These are phyloP conservation scores for Gymnosoma rotundatum DNA, from an alignment of 2,888 invertebrate species.

Conservation along the genomic window DNA sequence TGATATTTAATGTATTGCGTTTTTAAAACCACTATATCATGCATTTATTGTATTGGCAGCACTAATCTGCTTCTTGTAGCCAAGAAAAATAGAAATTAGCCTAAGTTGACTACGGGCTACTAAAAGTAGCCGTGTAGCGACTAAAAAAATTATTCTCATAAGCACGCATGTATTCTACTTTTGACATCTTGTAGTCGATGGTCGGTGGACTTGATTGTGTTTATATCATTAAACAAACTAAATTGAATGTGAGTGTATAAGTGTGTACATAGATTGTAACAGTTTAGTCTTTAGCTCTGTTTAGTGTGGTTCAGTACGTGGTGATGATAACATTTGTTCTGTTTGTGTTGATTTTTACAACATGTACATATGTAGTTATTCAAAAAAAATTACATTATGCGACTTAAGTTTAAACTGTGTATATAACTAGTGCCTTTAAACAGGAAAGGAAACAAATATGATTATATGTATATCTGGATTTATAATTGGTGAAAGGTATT, in stretches of 20 bases:
- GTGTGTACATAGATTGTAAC: neutral
- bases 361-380: neutral
- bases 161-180: no score
- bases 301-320: slow-evolving; percentile 57
- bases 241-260: neutral
- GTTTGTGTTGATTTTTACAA: neutral
- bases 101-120: no score
- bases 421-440: neutral
- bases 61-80: no score
- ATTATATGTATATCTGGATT: slow-evolving; percentile 86
- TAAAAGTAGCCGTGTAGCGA: no score
- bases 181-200: no score
- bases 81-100: no score
- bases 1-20: no score
- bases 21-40: no score
- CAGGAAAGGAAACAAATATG: slow-evolving; percentile 79
- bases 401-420: neutral
- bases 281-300: slow-evolving; percentile 26
- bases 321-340: slow-evolving; percentile 28
- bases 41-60: no score
- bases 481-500: slow-evolving; percentile 84
- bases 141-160: no score
- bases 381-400: neutral
- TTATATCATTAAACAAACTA: no score
- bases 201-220: no score